These are phyloP conservation scores for Myocastor coypus DNA, from an alignment of 2,113 vertebrate species.

Conservation along the genomic window DNA sequence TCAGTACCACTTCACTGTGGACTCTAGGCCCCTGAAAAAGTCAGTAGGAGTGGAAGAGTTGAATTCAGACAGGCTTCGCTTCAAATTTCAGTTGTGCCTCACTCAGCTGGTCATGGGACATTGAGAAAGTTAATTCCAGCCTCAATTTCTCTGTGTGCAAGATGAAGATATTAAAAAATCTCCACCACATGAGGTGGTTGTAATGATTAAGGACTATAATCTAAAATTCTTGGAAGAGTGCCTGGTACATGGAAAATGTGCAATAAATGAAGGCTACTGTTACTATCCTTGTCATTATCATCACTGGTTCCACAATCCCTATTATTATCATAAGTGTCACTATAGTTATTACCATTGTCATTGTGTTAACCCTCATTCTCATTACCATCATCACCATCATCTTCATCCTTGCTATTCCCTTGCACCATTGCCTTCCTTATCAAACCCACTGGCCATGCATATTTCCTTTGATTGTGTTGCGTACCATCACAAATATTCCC, in stretches of 20 bases:
- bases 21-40: background rate
- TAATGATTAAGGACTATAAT: conserved; percentile 3
- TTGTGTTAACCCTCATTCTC: background rate
- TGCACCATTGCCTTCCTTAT: background rate
- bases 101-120: background rate
- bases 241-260: background rate
- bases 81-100: conserved; percentile 21
- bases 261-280: background rate
- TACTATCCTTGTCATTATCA: background rate
- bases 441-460: background rate
- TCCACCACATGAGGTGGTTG: background rate
- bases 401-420: background rate
- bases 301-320: background rate
- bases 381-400: background rate
- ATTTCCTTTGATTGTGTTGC: background rate
- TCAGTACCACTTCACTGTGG: background rate
- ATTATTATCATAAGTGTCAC: background rate
- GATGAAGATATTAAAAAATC: background rate
- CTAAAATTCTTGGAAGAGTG: background rate
- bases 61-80: background rate
- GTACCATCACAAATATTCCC: background rate
- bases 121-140: background rate
- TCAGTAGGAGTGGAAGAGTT: background rate
- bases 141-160: conserved; percentile 47
- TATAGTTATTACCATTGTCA: background rate